Evolutionary conservation across 2,113 vertebrate species (phyloP).

Genomic region (Solea senegalensis): DNA sequence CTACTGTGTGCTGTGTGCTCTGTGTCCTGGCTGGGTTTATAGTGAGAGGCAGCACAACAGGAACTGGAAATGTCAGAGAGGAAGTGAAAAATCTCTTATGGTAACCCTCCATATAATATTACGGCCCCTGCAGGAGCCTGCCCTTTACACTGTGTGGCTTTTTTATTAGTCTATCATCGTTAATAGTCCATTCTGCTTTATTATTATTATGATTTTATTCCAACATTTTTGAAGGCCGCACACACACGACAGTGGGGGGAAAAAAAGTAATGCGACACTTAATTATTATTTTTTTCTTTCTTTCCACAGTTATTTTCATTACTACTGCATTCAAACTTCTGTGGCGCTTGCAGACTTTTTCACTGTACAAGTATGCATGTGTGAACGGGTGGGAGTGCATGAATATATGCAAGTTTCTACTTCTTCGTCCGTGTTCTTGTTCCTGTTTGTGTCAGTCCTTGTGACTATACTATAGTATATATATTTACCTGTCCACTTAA

Average conservation of each 20-base stretch:
- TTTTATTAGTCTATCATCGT: constrained; percentile 53
- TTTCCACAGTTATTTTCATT: constrained; percentile 34
- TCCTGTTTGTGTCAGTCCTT: constrained; percentile 5
- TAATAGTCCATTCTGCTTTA: constrained; percentile 68
- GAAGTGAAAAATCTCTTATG: constrained; percentile 45
- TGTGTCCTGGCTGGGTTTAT: constrained; percentile 53
- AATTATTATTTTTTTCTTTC: neutral
- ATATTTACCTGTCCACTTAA: constrained; percentile 66
- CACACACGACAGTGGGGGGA: constrained; percentile 34
- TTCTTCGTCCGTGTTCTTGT: constrained; percentile 38
- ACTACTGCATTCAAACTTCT: constrained; percentile 55
- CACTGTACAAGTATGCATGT: constrained; percentile 32
- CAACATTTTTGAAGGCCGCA: constrained; percentile 54
- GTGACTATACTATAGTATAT: neutral
- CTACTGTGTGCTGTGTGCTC: constrained; percentile 52
- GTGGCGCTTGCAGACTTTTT: constrained; percentile 25
- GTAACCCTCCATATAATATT: constrained; percentile 56
- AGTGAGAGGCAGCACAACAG: constrained; percentile 52
- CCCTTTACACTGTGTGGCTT: constrained; percentile 50
- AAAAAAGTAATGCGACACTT: constrained; percentile 41
- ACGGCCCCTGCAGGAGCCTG: constrained; percentile 47
- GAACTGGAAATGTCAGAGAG: constrained; percentile 58
- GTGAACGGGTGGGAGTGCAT: constrained; percentile 14
- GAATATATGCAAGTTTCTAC: constrained; percentile 30
- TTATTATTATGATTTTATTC: constrained; percentile 53